phyloP scores from a whole-genome alignment of 2,113 vertebrate species.

The Neogobius melanostomus region DNA sequence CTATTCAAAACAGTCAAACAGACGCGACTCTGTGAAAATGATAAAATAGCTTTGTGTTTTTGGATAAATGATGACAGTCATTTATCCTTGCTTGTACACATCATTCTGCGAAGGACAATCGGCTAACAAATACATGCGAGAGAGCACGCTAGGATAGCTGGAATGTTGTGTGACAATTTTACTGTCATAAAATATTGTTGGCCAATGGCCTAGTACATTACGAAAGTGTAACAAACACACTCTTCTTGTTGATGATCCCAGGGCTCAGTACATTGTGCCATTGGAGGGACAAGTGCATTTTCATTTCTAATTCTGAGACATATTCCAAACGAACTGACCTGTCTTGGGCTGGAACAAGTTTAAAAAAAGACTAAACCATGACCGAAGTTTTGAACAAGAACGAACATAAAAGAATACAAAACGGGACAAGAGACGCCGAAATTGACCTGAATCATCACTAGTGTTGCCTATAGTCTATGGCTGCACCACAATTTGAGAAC shows the following conservation, averaged over 20 bases:
- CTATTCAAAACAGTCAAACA: conserved; percentile 13
- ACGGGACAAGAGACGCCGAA: no score
- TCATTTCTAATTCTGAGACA: no score
- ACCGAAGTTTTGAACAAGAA: no score
- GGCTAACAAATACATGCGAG: neutral
- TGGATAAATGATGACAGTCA: neutral
- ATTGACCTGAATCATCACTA: no score
- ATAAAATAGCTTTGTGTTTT: neutral
- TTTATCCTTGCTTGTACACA: neutral
- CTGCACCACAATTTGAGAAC: no score
- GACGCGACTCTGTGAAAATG: neutral
- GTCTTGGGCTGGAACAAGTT: no score
- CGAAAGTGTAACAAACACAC: neutral
- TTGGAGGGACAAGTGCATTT: neutral
- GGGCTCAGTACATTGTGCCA: neutral
- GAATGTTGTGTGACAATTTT: neutral
- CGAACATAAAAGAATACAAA: no score
- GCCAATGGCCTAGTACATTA: neutral
- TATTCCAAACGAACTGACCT: no score
- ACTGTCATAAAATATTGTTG: neutral
- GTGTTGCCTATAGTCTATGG: no score
- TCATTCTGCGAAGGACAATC: neutral
- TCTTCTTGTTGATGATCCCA: neutral
- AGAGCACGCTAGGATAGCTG: neutral
- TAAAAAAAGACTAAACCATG: no score